phyloP scores from a whole-genome alignment of 2,797 vertebrate species.

The Thunnus albacares region DNA sequence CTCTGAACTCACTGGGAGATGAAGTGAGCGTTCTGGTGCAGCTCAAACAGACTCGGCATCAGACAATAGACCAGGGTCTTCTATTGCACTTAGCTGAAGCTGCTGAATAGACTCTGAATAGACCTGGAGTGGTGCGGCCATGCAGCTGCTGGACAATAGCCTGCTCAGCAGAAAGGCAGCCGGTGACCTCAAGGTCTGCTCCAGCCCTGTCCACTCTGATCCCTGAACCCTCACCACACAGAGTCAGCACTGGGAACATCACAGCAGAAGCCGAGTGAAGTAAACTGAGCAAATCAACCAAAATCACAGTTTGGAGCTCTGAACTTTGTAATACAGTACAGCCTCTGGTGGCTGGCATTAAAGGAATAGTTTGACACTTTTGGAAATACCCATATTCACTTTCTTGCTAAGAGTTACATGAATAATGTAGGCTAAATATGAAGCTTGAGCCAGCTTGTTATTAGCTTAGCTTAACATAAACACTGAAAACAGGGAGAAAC shows the following conservation, averaged over 20 bases:
- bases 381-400: background rate
- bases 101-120: conserved; percentile 76
- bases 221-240: conserved; percentile 59
- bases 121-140: conserved; percentile 65
- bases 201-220: conserved; percentile 63
- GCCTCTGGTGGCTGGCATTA: background rate
- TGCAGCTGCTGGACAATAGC: conserved; percentile 76
- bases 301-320: conserved; percentile 11
- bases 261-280: conserved; percentile 24
- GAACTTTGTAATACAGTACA: conserved; percentile 3
- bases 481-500: background rate
- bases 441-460: conserved; percentile 2
- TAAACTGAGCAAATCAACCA: conserved; percentile 34
- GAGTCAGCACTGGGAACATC: conserved; percentile 52
- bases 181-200: conserved; percentile 68
- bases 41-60: conserved; percentile 73
- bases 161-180: conserved; percentile 74
- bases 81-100: conserved; percentile 70
- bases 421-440: background rate
- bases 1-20: conserved; percentile 79
- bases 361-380: background rate
- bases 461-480: background rate
- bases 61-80: conserved; percentile 74
- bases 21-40: conserved; percentile 71
- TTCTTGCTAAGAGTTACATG: background rate